Evolutionary conservation across 2,888 invertebrate genomes (phyloP), one percentile per base, ranked within the genome.

Genomic region (Drosophila falleni): DNA sequence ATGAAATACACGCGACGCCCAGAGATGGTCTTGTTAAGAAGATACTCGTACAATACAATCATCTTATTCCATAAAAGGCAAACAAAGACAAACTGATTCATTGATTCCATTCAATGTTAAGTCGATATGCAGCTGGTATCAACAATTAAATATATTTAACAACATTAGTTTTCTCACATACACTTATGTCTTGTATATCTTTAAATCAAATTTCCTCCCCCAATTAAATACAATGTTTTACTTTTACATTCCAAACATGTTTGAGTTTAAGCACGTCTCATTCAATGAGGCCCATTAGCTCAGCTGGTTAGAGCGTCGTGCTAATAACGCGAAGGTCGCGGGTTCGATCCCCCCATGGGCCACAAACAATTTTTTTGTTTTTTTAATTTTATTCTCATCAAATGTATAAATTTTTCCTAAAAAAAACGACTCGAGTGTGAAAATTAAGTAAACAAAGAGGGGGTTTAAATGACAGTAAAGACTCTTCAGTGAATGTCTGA

Each of bases 231-330:
- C 29, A 16, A 19, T 8, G 19, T n/a, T 10, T 31, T n/a, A 23
- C 6, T 15, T 26, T 39, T 19, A 16, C 1, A 2, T 29, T 16
- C 5, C 8, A 29, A 26, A 37, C 9, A 49, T 58, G n/a, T 31
- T 59, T 41, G 6, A 26, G n/a, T 37, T 54, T 61, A 26, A 33
- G 31, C 0, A 2, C 1, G 0, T 0, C 0, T 0, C 0, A 23
- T 3, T 3, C 16, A 63, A 1, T 23, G 31, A 16, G 86, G 83
- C 86, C 87, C 86, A 88, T 86, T 86, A 88, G 86, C 86, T 88
- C 86, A 86, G 88, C 67, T 88, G 86, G 86, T 76, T 89, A 86
- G 84, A 89, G 87, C 89, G 84, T 89, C 89, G 87, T 86, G 86
- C 86, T 86, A 81, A 78, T 80, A 85, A 87, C 85, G 81, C 78